Conservation (phyloP, 2,888 invertebrate species). For the Steinernema scapterisci region DNA sequence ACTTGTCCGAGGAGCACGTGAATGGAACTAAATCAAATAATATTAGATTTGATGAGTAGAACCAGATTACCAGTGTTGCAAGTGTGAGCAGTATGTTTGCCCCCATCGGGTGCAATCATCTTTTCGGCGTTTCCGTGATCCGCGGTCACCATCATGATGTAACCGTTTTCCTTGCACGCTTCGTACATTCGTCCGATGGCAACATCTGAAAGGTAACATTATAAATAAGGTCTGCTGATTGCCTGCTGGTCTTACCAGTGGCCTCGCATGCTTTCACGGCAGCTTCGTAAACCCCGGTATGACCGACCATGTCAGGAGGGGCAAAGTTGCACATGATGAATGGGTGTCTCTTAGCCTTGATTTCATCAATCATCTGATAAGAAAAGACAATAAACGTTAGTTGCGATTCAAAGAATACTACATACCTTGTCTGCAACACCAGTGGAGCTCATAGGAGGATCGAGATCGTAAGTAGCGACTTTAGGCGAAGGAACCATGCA, state of each 20-base stretch:
- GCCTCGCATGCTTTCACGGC: slow-evolving; percentile 66
- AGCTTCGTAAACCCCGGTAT: slow-evolving; percentile 69
- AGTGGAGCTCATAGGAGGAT: slow-evolving; percentile 69
- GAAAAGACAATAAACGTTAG: not conserved
- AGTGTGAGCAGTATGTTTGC: slow-evolving; percentile 70
- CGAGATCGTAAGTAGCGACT: slow-evolving; percentile 70
- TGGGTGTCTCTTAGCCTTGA: slow-evolving; percentile 67
- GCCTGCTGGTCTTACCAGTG: slow-evolving; percentile 40
- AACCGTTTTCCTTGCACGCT: slow-evolving; percentile 67
- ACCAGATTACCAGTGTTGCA: slow-evolving; percentile 66
- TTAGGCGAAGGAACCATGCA: slow-evolving; percentile 70
- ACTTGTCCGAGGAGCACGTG: slow-evolving; percentile 58
- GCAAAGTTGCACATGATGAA: slow-evolving; percentile 71
- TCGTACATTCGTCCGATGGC: slow-evolving; percentile 69
- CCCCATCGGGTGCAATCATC: slow-evolving; percentile 69
- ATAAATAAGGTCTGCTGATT: not conserved
- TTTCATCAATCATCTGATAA: slow-evolving; percentile 63
- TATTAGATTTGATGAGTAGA: too few species aligned
- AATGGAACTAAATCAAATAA: slow-evolving; percentile 55
- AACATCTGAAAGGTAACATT: slow-evolving; percentile 53
- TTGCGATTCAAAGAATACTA: slow-evolving; percentile 3
- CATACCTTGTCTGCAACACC: slow-evolving; percentile 69
- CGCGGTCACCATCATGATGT: slow-evolving; percentile 56
- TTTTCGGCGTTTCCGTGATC: slow-evolving; percentile 71
- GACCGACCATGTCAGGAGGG: slow-evolving; percentile 71